phyloP scores from a whole-genome alignment of 2,113 vertebrate species.

The Epinephelus lanceolatus region DNA sequence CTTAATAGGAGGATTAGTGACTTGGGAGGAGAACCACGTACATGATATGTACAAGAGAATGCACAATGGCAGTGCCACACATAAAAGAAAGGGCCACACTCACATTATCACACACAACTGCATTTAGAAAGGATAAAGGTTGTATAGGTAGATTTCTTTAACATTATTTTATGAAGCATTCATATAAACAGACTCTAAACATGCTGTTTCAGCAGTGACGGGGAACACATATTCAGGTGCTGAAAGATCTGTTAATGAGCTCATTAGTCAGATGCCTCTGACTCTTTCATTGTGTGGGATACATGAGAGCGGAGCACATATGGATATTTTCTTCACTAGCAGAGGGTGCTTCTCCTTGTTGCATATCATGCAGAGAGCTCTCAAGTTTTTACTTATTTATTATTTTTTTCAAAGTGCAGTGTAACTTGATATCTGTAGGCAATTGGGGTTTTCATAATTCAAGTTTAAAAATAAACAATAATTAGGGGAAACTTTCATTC shows the following conservation, averaged over 20 bases:
- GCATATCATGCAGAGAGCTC: neutral
- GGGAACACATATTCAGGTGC: slow-evolving; percentile 23
- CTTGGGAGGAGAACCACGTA: neutral
- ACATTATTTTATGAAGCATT: neutral
- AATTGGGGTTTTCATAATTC: slow-evolving; percentile 37
- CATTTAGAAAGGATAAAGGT: neutral
- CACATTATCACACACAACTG: neutral
- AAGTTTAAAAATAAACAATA: slow-evolving; percentile 65
- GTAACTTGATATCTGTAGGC: slow-evolving; percentile 8
- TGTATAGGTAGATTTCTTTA: neutral
- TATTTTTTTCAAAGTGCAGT: neutral
- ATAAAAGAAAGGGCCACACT: neutral
- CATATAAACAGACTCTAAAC: neutral
- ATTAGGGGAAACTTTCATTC: slow-evolving; percentile 43
- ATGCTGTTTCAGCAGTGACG: slow-evolving; percentile 1
- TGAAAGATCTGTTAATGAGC: slow-evolving; percentile 52
- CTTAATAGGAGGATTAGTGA: slow-evolving; percentile 45
- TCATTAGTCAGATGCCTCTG: slow-evolving; percentile 50
- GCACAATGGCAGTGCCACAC: neutral
- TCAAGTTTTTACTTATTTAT: neutral
- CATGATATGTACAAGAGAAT: neutral
- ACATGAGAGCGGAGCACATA: slow-evolving; percentile 20
- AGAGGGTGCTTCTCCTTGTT: neutral
- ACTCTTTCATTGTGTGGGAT: slow-evolving; percentile 14
- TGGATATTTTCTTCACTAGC: slow-evolving; percentile 23